Conservation (phyloP, 2,797 vertebrate species). For the Poecilia velifera region DNA sequence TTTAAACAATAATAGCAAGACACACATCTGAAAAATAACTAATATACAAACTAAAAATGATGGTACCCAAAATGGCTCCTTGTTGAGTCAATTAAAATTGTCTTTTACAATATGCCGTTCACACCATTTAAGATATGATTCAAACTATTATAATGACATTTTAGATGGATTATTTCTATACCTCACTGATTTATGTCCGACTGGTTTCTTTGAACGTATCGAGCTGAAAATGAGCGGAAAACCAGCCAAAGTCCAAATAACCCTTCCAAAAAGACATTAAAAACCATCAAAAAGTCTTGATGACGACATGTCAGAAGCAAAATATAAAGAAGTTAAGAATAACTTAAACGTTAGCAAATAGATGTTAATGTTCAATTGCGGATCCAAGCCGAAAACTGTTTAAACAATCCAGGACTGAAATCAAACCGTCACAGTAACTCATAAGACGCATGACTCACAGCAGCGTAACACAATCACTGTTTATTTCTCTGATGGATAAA, state of each 20-base stretch:
- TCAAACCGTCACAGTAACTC: constrained; percentile 17
- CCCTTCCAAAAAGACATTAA: neutral
- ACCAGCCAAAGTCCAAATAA: neutral
- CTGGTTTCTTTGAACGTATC: neutral
- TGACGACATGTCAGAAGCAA: neutral
- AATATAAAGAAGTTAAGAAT: neutral
- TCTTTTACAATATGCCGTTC: neutral
- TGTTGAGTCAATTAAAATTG: neutral
- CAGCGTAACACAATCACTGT: constrained; percentile 7
- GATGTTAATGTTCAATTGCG: neutral
- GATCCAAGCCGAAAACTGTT: neutral
- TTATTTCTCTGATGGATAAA: constrained; percentile 5
- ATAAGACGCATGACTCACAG: neutral
- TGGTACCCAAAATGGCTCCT: neutral
- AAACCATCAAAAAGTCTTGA: neutral
- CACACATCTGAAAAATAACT: neutral
- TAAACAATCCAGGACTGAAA: constrained; percentile 5
- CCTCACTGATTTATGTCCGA: neutral
- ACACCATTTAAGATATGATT: neutral
- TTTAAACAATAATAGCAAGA: neutral
- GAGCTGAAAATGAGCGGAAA: neutral
- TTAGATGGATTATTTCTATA: neutral
- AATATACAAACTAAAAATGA: neutral
- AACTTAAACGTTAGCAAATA: neutral
- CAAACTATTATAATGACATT: neutral